These are phyloP conservation scores for Rhabdophis nuchalis DNA, from an alignment of 2,797 vertebrate species.

Conservation along the genomic window DNA sequence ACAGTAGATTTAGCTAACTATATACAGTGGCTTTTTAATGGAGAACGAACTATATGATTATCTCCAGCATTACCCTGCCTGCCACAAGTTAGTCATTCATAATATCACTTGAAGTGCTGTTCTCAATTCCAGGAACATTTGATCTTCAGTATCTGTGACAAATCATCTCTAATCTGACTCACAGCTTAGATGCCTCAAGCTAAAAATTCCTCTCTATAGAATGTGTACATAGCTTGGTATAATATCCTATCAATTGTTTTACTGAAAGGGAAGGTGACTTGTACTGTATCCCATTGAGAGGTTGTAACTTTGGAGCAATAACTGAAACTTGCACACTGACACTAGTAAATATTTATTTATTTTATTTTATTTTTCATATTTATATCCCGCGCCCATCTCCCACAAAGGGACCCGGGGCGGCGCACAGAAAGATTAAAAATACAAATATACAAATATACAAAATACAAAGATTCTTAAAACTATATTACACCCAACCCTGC, in stretches of 20 bases:
- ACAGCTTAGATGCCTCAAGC: not conserved
- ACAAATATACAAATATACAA: too few relatives aligned
- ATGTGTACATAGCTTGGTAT: constrained; percentile 31
- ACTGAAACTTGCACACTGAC: not conserved
- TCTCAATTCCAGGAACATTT: not conserved
- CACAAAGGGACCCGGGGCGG: too few relatives aligned
- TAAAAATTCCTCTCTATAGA: constrained; percentile 21
- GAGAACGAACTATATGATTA: not conserved
- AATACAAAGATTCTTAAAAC: too few relatives aligned
- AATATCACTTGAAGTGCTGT: not conserved
- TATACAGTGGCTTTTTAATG: not conserved
- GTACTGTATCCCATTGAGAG: not conserved
- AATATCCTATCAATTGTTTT: constrained; percentile 42
- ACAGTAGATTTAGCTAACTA: not conserved
- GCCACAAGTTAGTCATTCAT: not conserved
- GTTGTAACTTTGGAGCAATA: not conserved
- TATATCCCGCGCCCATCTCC: too few relatives aligned
- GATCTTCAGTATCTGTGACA: not conserved
- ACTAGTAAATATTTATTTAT: not conserved
- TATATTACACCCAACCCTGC: too few relatives aligned
- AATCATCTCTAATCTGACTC: not conserved
- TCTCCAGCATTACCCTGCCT: not conserved
- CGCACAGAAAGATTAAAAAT: too few relatives aligned
- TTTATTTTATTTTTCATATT: too few relatives aligned
- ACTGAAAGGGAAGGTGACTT: constrained; percentile 27